Evolutionary conservation across 2,113 vertebrate genomes (phyloP), one percentile per base, ranked within the genome.

Genomic region (Gila orcuttii): DNA sequence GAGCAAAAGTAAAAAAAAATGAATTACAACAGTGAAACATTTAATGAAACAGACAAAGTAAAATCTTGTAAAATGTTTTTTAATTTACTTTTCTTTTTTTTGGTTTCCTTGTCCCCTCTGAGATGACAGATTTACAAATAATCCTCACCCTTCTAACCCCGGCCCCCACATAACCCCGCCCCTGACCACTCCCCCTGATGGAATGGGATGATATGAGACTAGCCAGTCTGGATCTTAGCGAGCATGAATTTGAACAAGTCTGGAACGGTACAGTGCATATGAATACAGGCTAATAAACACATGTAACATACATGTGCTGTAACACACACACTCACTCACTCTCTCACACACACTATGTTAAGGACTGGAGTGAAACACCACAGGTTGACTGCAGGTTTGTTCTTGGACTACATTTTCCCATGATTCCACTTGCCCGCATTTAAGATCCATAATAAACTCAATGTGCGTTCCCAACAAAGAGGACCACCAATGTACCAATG

Each of bases 51-150:
- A 82, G 33, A 88, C 86, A 88, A 45, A 85, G 86, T 6, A 81
- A 73, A 31, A 84, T 95, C 88, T 79, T 96, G 95, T 95, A 95
- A 96, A 95, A 95, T 93, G 92, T 87, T 93, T 93, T 95, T 94
- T 91, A 93, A 94, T 93, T 93, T 91, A 69, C 80, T 85, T 87
- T 78, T 68, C 85, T 77, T 80, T 90, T 36, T 85, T 89, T 91
- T 57, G 68, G 74, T 81, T 88, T 88, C 81, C 87, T 86, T 83
- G 91, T 79, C 89, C 91, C 88, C 89, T 92, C 90, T 89, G 91
- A 93, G 90, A 94, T 94, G 93, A 94, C 87, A 86, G 85, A 86
- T 91, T 89, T 89, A 91, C 88, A 93, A 94, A 93, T 93, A 90
- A 85, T 87, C 86, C 87, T 87, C 68, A 52, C 45, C 85, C 50